These are phyloP conservation scores for Takifugu flavidus DNA, from an alignment of 2,113 vertebrate species.

Conservation along the genomic window DNA sequence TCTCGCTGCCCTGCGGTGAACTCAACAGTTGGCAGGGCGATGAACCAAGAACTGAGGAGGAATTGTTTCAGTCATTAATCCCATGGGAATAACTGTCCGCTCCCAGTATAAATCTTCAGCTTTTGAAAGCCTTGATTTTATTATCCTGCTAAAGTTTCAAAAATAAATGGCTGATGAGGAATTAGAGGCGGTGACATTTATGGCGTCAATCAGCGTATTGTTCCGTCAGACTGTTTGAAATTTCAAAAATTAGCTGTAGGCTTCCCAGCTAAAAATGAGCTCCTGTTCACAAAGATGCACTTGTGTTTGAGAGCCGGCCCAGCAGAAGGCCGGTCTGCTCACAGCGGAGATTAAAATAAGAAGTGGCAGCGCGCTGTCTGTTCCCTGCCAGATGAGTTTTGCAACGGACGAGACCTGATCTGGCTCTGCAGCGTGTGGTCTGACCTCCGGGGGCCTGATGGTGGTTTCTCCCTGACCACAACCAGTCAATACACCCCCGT, in stretches of 20 bases:
- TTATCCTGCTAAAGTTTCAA: background rate
- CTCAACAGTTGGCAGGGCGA: background rate
- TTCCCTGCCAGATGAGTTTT: slow-evolving; percentile 1
- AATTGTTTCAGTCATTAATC: background rate
- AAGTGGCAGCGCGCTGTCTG: slow-evolving; percentile 4
- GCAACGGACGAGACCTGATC: background rate
- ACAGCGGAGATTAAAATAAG: slow-evolving; percentile 18
- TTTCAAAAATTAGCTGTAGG: slow-evolving; percentile 23
- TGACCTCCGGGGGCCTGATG: slow-evolving; percentile 6
- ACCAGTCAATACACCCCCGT: slow-evolving; percentile 24
- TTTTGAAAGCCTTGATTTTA: background rate
- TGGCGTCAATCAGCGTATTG: slow-evolving; percentile 16
- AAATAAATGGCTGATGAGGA: slow-evolving; percentile 7
- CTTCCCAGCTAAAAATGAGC: slow-evolving; percentile 17
- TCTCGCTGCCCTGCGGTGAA: background rate
- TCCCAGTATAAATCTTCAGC: background rate
- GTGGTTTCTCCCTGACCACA: slow-evolving; percentile 17
- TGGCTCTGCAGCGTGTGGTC: slow-evolving; percentile 12
- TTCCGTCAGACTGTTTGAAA: slow-evolving; percentile 15
- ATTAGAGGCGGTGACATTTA: slow-evolving; percentile 11
- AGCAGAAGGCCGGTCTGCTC: slow-evolving; percentile 12
- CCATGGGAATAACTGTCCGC: background rate
- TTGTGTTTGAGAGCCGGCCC: slow-evolving; percentile 18
- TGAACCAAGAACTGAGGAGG: background rate
- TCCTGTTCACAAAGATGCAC: slow-evolving; percentile 25